phyloP scores from a whole-genome alignment of 2,113 vertebrate genomes.

The Colistium nudipinnis region DNA sequence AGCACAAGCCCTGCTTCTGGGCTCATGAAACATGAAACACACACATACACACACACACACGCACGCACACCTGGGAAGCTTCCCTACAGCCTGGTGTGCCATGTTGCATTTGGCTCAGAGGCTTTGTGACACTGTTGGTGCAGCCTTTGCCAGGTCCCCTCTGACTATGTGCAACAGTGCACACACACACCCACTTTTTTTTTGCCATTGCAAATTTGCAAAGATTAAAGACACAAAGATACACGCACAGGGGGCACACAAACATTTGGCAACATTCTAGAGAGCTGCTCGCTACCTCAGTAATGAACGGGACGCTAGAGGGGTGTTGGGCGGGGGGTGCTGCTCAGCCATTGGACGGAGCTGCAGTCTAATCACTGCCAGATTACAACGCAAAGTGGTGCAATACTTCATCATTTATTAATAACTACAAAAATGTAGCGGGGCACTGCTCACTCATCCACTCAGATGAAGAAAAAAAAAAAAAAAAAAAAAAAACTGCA shows the following conservation, averaged over 20 bases:
- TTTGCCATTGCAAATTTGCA: slow-evolving; percentile 7
- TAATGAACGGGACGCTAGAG: slow-evolving; percentile 52
- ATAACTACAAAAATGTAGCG: slow-evolving; percentile 11
- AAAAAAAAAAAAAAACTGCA: not conserved
- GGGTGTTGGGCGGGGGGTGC: not conserved
- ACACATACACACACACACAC: slow-evolving; percentile 35
- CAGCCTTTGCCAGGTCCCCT: slow-evolving; percentile 48
- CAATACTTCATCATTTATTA: slow-evolving; percentile 33
- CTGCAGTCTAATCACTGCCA: slow-evolving; percentile 26
- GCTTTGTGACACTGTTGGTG: slow-evolving; percentile 36
- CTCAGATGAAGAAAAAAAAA: too few species aligned
- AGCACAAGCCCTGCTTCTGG: slow-evolving; percentile 29
- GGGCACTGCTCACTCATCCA: not conserved
- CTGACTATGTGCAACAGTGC: slow-evolving; percentile 29
- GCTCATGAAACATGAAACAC: slow-evolving; percentile 3
- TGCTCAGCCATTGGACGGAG: slow-evolving; percentile 15
- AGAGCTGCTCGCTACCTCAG: slow-evolving; percentile 38
- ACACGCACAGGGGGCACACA: too few species aligned
- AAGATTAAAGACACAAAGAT: slow-evolving; percentile 38
- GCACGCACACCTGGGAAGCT: slow-evolving; percentile 59
- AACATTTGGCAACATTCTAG: slow-evolving; percentile 37
- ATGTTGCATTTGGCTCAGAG: slow-evolving; percentile 44
- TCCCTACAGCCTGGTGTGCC: slow-evolving; percentile 52
- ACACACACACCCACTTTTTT: too few species aligned
- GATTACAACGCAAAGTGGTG: slow-evolving; percentile 26